Evolutionary conservation across 2,888 invertebrate species (phyloP).

Genomic region (Hyposoter didymator): DNA sequence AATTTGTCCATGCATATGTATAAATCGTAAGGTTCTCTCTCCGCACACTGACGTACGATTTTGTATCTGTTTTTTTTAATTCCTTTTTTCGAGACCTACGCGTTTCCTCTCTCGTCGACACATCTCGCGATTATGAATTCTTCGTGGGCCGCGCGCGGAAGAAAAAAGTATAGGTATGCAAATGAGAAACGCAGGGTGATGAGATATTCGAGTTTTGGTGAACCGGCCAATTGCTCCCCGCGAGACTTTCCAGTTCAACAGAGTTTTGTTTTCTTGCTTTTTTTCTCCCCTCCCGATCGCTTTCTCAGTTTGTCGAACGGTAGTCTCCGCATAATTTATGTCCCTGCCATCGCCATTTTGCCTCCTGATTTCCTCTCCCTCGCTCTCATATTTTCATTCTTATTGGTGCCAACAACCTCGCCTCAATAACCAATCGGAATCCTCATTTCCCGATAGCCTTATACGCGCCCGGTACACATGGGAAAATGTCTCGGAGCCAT

Average conservation of each 20-base stretch:
- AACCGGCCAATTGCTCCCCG: constrained; percentile 45
- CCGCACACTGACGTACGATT: constrained; percentile 8
- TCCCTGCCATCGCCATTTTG: constrained; percentile 39
- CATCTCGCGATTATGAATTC: not conserved
- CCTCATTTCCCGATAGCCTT: not conserved
- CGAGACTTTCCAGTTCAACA: constrained; percentile 25
- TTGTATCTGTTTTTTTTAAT: constrained; percentile 1
- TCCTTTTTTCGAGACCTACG: not conserved
- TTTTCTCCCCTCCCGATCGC: not conserved
- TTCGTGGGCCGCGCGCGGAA: not conserved
- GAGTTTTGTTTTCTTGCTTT: not conserved
- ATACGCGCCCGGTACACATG: no score
- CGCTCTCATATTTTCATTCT: constrained; percentile 30
- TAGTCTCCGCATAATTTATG: constrained; percentile 27
- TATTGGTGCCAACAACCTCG: constrained; percentile 53
- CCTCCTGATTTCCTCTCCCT: constrained; percentile 18
- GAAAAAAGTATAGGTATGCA: constrained; percentile 54
- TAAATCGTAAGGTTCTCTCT: constrained; percentile 2
- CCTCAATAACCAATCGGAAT: constrained; percentile 10
- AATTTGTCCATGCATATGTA: constrained; percentile 23
- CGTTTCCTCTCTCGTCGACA: not conserved
- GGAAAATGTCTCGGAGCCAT: no score
- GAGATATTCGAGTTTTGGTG: constrained; percentile 51
- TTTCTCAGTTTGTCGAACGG: constrained; percentile 10
- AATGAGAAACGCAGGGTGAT: constrained; percentile 43